phyloP scores from a whole-genome alignment of 2,888 invertebrate genomes.

The Pachliopta kotzebuea region DNA sequence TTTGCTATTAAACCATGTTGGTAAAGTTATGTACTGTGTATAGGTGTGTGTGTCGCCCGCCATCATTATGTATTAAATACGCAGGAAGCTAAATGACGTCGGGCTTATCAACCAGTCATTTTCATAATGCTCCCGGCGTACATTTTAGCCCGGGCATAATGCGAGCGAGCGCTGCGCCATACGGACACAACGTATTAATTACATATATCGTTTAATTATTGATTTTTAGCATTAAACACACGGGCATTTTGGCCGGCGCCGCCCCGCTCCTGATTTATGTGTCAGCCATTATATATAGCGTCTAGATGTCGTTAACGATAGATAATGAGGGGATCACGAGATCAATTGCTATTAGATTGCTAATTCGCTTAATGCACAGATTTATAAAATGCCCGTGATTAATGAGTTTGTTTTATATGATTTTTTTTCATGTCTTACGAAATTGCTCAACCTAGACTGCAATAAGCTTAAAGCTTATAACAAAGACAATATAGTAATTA shows the following conservation, averaged over 20 bases:
- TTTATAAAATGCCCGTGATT: neutral
- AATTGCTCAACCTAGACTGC: too few species aligned
- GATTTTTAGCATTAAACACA: constrained; percentile 76
- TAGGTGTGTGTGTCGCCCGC: constrained; percentile 18
- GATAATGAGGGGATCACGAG: constrained; percentile 4
- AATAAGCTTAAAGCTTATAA: too few species aligned
- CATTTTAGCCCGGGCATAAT: constrained; percentile 62
- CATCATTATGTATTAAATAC: constrained; percentile 32
- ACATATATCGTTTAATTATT: constrained; percentile 77
- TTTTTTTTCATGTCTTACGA: too few species aligned
- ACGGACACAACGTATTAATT: constrained; percentile 65
- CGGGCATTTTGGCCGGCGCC: constrained; percentile 49
- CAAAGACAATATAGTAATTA: too few species aligned
- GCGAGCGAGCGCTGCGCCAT: constrained; percentile 37
- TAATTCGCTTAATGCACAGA: neutral
- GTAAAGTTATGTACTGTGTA: constrained; percentile 1
- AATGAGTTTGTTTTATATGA: neutral
- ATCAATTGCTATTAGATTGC: constrained; percentile 1
- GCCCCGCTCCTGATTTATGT: constrained; percentile 44
- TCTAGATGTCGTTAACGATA: constrained; percentile 36
- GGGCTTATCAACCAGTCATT: constrained; percentile 58
- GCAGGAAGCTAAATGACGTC: constrained; percentile 41
- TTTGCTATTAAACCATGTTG: constrained; percentile 4
- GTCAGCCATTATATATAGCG: constrained; percentile 36
- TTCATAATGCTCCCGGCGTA: constrained; percentile 56